Evolutionary conservation across 2,797 vertebrate species (phyloP), one percentile per base, ranked within the genome.

Genomic region (Tapera naevia): DNA sequence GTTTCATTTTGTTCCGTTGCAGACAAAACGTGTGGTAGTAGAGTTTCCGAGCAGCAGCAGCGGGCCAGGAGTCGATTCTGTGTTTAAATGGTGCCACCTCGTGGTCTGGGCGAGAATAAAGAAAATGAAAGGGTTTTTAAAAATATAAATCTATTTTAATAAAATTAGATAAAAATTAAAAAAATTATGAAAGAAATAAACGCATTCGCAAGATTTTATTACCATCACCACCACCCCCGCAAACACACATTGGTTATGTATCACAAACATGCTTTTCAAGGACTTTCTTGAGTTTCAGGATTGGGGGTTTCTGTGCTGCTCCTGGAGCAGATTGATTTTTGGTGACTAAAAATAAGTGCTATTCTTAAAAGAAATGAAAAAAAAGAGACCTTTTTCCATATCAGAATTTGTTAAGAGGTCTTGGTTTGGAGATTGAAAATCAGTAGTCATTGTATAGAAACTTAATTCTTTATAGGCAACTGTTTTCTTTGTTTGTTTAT

Each of bases 71-170:
- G 54, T 17, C 12, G 21, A 8, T 88, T 85, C 27, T 4, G 25
- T 57, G 95, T 96, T 94, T 91, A 87, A 86, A 88, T 2, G 80
- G 15, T 58, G 97, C 97, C 98, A 95, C 90, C 98, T 96, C 62
- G 97, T 97, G 98, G 97, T 56, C 19, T 23, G 0, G 33, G 0
- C 14, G 19, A 37, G 81, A 80, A 58, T 15, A 50, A 33, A 75
- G 48, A 69, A 46, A n/a, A 51, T 0, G 2, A 58, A 50, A 33
- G 4, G 8, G 3, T 1, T 56, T 46, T 46, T 18, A 11, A 46
- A 22, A 22, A 13, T 43, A 13, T 43, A 46, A 46, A 46, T 46
- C 18, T 46, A 46, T 46, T 46, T 17, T n/a, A n/a, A n/a, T n/a
- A n/a, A n/a, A n/a, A n/a, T n/a, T n/a, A n/a, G n/a, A n/a, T n/a